Base-by-base conservation (phyloP, 2,113 vertebrate genomes). In the Nothoprocta perdicaria region DNA sequence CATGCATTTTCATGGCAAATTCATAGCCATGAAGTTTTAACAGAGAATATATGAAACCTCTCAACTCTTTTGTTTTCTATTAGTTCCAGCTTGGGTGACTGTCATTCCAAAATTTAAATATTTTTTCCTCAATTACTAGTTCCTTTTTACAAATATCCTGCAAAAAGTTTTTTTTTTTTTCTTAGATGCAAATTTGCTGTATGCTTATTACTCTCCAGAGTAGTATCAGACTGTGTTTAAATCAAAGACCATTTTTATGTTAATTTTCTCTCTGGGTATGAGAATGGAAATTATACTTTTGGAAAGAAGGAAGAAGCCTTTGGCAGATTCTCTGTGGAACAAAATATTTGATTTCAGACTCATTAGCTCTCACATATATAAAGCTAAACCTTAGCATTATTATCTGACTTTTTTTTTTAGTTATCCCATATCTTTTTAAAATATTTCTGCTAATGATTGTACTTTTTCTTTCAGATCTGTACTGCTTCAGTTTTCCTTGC, bases 171-270 rank as follows among this genome's bases (percentile, higher is more conserved):
- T 50, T 80, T 82, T 88, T 41, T 38, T 84, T 41, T 40, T 81
- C 40, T 88, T 63, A 81, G 19, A 41, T 5, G 10, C 57, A 38
- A 52, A 67, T 88, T 72, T 66, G 78, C 19, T 35, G 12, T 78
- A 33, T 73, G 53, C 12, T 84, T 93, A 73, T 73, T 88, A 69
- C 29, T 86, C 88, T 90, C 58, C 53, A 69, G 62, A 80, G 77
- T 66, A 75, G 40, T 68, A 86, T 81, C 57, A 90, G 66, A 69
- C 35, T 10, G 4, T 79, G 9, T 77, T 84, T 89, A 92, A 89
- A 76, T 66, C 6, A 18, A 65, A 69, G n/a, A 45, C 26, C 86
- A 73, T 73, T 95, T 96, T 92, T 16, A 72, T 81, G 35, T 87
- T 80, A 62, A 92, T 82, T 89, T 89, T 84, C 12, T 79, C 29